Percentiles rank a stretch among this genome's conserved stretches.
phyloP scores from a whole-genome alignment of 2,113 vertebrate genomes.

The Amazona guildingii region DNA sequence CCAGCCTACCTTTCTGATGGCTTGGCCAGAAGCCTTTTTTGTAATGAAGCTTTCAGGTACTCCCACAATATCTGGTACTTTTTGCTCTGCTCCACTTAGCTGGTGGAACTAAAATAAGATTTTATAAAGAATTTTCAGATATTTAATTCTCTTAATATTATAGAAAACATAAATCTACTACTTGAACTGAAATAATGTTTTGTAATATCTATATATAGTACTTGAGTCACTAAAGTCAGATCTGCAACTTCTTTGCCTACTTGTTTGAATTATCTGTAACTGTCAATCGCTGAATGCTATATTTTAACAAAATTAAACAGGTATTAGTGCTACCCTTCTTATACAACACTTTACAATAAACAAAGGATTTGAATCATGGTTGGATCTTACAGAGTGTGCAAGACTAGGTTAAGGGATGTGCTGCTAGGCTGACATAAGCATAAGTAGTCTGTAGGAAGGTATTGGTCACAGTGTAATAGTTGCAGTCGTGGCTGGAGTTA shows the following conservation, averaged over 20 bases:
- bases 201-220: neutral
- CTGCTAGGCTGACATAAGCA: neutral
- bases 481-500: neutral
- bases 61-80: constrained; percentile 82
- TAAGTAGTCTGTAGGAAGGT: neutral
- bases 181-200: neutral
- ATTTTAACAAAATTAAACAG: neutral
- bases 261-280: neutral
- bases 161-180: neutral
- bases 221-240: neutral
- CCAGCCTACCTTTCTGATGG: constrained; percentile 83
- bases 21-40: constrained; percentile 90
- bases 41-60: constrained; percentile 90
- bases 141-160: neutral
- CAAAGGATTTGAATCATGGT: neutral
- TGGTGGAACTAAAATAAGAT: constrained; percentile 80
- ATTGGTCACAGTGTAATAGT: neutral
- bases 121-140: neutral
- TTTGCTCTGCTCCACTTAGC: constrained; percentile 86
- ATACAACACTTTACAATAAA: neutral
- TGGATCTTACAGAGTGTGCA: neutral
- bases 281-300: neutral
- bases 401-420: neutral
- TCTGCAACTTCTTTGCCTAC: neutral
- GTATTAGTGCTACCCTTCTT: neutral